A percentile compares a stretch with the other conserved stretches of the same genome.
These are phyloP conservation scores for Pocillopora grandis DNA, from an alignment of 92 coral and sea anemone species.

Conservation along the genomic window DNA sequence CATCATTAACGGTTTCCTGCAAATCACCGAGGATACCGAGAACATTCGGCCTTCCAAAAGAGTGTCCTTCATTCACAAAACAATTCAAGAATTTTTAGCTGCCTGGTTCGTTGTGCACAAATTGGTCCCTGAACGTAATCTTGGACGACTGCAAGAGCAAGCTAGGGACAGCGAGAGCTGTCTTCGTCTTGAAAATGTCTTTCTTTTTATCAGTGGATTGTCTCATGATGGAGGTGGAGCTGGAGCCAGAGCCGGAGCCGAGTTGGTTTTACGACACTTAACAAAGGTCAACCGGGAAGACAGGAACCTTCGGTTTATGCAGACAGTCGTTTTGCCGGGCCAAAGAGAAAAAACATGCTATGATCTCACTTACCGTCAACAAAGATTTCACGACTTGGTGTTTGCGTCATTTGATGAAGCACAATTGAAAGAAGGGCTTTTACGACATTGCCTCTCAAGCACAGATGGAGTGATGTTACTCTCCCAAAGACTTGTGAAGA, in stretches of 20 bases:
- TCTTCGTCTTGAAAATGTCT: slow-evolving; percentile 12
- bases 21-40: background rate
- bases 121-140: background rate
- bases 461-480: slow-evolving; percentile 7
- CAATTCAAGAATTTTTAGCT: slow-evolving; percentile 20
- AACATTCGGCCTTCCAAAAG: background rate
- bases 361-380: background rate
- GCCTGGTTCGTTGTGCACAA: slow-evolving; percentile 9
- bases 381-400: slow-evolving; percentile 17
- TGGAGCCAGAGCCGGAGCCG: background rate
- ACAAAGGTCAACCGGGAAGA: background rate
- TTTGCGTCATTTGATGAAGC: slow-evolving; percentile 9
- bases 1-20: background rate
- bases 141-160: background rate
- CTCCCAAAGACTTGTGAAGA: background rate
- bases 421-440: background rate
- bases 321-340: background rate
- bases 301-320: background rate
- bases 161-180: background rate
- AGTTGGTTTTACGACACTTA: background rate
- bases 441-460: background rate
- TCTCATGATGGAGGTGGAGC: slow-evolving; percentile 4
- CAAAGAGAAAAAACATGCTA: background rate
- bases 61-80: slow-evolving; percentile 7
- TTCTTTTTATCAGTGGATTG: slow-evolving; percentile 6